Conservation (phyloP, 2,888 invertebrate genomes). For the Boloria euphrosyne region DNA sequence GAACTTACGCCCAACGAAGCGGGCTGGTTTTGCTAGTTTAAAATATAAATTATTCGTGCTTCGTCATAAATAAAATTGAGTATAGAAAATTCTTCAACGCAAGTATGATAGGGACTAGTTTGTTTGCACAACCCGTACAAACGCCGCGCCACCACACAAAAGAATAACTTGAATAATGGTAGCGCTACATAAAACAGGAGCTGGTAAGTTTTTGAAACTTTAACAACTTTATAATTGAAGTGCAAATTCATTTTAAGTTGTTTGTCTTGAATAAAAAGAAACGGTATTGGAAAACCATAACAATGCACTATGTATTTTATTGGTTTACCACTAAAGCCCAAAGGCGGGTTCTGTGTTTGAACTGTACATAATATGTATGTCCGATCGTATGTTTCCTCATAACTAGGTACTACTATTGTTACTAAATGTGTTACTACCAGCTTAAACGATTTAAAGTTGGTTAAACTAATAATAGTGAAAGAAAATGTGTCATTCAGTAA, state of each 20-base stretch:
- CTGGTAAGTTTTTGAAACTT: conserved; percentile 19
- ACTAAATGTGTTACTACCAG: no score
- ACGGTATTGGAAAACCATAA: conserved; percentile 1
- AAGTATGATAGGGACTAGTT: conserved; percentile 39
- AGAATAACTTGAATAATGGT: conserved; percentile 53
- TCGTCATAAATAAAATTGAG: no score
- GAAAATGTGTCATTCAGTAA: not conserved
- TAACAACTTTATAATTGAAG: conserved; percentile 22
- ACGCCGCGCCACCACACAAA: conserved; percentile 48
- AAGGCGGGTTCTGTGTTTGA: no score
- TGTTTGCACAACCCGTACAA: conserved; percentile 55
- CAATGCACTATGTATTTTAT: not conserved
- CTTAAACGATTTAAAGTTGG: no score
- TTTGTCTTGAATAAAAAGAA: conserved; percentile 10
- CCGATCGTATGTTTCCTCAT: no score
- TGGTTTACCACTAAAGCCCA: not conserved
- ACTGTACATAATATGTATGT: no score
- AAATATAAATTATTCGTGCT: no score
- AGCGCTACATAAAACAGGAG: conserved; percentile 37
- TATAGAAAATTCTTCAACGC: not conserved
- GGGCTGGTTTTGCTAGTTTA: no score
- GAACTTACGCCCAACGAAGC: no score
- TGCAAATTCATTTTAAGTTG: conserved; percentile 22
- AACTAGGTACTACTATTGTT: no score
- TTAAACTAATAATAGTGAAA: no score